phyloP scores from a whole-genome alignment of 2,888 invertebrate genomes.

The Bibio marci region DNA sequence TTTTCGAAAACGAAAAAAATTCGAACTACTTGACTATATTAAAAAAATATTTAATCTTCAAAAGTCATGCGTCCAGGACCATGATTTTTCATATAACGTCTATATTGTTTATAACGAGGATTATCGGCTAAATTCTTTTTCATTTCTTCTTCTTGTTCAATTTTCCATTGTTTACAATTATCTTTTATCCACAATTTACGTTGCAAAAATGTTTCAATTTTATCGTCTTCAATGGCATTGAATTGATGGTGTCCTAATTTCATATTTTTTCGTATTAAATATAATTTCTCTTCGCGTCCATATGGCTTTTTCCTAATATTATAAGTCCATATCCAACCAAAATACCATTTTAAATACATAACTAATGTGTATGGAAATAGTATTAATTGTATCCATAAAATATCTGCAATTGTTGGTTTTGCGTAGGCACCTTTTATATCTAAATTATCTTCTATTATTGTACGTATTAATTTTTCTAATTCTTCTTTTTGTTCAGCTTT shows the following conservation, averaged over 20 bases:
- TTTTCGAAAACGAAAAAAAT: too few species aligned
- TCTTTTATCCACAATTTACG: slow-evolving; percentile 68
- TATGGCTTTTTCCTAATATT: slow-evolving; percentile 56
- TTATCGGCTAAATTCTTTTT: slow-evolving; percentile 74
- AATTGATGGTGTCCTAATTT: slow-evolving; percentile 54
- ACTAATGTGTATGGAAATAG: slow-evolving; percentile 60
- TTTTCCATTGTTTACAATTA: slow-evolving; percentile 64
- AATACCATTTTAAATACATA: slow-evolving; percentile 55
- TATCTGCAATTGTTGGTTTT: slow-evolving; percentile 58
- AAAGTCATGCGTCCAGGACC: slow-evolving; percentile 84
- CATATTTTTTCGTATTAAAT: slow-evolving; percentile 66
- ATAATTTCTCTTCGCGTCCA: slow-evolving; percentile 65
- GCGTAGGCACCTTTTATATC: slow-evolving; percentile 87
- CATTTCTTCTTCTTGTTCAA: slow-evolving; percentile 65
- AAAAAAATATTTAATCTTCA: slow-evolving; percentile 64
- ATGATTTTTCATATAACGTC: slow-evolving; percentile 79
- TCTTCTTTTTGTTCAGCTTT: slow-evolving; percentile 54
- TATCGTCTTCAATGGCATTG: slow-evolving; percentile 53
- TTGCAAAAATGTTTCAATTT: slow-evolving; percentile 53
- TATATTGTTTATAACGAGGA: slow-evolving; percentile 72
- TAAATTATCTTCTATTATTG: slow-evolving; percentile 81
- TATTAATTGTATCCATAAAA: slow-evolving; percentile 70
- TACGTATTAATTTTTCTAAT: slow-evolving; percentile 59
- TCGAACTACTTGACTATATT: too few species aligned
- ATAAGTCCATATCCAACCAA: slow-evolving; percentile 68